phyloP scores from a whole-genome alignment of 2,797 vertebrate species.

The Anableps anableps region DNA sequence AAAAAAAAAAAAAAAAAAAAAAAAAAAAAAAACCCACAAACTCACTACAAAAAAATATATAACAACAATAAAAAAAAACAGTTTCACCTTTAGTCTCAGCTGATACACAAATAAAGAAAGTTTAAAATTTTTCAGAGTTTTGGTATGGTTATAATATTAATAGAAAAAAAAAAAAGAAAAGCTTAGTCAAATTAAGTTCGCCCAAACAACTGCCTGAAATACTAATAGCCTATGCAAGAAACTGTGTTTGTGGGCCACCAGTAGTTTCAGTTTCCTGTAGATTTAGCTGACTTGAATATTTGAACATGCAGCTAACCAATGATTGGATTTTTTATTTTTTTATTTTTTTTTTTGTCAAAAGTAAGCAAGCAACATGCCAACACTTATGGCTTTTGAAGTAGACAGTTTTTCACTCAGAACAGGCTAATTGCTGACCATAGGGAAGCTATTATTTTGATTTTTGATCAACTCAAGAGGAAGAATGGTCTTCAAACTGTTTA shows the following conservation, averaged over 20 bases:
- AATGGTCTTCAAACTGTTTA: background rate
- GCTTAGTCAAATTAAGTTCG: background rate
- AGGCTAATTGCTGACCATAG: background rate
- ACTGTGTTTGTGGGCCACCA: background rate
- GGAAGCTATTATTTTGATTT: background rate
- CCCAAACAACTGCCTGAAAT: background rate
- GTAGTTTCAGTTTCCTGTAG: background rate
- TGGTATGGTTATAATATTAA: background rate
- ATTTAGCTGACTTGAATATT: background rate
- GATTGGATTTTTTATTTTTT: background rate
- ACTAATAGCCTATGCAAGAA: background rate
- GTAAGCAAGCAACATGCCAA: background rate
- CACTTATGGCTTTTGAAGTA: background rate
- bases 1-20: constrained; percentile 52
- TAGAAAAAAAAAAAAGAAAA: background rate
- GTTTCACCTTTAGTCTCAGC: background rate
- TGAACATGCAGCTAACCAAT: background rate
- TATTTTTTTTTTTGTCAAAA: background rate
- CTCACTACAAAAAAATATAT: background rate
- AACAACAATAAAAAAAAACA: too few relatives aligned
- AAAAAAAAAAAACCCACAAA: constrained; percentile 43
- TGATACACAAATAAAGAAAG: background rate
- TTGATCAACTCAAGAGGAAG: background rate
- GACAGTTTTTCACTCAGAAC: background rate
- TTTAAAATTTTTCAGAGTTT: background rate